A percentile compares a stretch with the other conserved stretches of the same genome.
Conservation (phyloP, 2,113 vertebrate genomes). For the Sphyrna mokarran region DNA sequence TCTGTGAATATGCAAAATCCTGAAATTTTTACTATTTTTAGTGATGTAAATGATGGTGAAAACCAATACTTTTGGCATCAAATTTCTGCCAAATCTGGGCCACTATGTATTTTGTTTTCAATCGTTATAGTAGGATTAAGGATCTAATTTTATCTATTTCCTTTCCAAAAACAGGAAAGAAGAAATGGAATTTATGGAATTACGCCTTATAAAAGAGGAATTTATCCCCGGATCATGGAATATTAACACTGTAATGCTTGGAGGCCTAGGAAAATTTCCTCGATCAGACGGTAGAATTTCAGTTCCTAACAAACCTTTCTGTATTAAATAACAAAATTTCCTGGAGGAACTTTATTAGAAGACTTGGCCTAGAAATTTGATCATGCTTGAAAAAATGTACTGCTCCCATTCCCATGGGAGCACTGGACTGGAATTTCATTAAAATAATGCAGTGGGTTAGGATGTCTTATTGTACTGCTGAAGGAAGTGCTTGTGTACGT, state of each 20-base stretch:
- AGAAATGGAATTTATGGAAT: slow-evolving; percentile 38
- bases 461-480: background rate
- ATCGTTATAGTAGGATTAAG: background rate
- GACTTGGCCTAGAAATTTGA: background rate
- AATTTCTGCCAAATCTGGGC: background rate
- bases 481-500: background rate
- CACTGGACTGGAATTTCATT: background rate
- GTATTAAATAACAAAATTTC: background rate
- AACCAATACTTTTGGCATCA: background rate
- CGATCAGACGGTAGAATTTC: slow-evolving; percentile 37
- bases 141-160: background rate
- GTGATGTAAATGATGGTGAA: background rate
- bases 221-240: slow-evolving; percentile 48
- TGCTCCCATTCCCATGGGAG: background rate
- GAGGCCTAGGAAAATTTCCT: slow-evolving; percentile 41
- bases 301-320: background rate
- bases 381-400: background rate
- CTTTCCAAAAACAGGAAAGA: slow-evolving; percentile 27
- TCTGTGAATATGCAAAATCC: background rate
- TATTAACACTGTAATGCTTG: slow-evolving; percentile 37
- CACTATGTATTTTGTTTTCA: background rate
- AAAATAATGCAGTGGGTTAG: background rate
- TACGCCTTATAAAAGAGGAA: slow-evolving; percentile 37
- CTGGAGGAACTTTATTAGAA: background rate
- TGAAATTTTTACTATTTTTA: background rate